Conservation (phyloP, 2,113 vertebrate species). For the Tetrax tetrax region DNA sequence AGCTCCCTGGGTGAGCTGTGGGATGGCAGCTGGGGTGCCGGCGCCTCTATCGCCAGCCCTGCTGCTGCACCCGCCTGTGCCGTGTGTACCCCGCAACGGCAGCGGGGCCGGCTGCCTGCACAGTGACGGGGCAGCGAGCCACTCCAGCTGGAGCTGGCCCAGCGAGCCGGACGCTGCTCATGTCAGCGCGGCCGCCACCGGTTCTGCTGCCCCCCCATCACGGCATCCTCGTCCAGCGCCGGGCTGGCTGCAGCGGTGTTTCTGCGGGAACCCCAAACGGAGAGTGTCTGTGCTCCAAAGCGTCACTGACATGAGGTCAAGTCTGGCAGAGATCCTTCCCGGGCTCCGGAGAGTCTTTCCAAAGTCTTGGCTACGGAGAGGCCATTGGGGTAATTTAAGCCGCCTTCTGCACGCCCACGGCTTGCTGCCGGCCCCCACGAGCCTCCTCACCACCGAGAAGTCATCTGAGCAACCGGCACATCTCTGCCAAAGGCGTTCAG, state of each 20-base stretch:
- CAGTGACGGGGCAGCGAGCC: background rate
- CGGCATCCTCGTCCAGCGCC: fast-evolving
- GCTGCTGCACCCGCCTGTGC: background rate
- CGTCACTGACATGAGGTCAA: background rate
- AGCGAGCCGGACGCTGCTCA: background rate
- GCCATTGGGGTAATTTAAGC: background rate
- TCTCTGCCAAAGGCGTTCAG: background rate
- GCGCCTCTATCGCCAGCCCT: background rate
- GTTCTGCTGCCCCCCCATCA: background rate
- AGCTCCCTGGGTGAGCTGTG: background rate
- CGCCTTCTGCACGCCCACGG: background rate
- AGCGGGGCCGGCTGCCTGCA: background rate
- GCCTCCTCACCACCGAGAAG: background rate
- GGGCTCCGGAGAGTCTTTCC: background rate
- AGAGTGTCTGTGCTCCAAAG: fast-evolving
- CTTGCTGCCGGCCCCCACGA: background rate
- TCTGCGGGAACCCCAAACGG: fast-evolving
- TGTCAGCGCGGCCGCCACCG: background rate
- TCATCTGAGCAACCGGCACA: background rate
- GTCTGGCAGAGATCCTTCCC: background rate
- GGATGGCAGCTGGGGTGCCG: background rate
- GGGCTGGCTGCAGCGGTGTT: background rate
- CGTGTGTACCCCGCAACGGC: background rate
- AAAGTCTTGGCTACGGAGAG: background rate
- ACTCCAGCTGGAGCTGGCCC: slow-evolving; percentile 10